Evolutionary conservation across 2,113 vertebrate species (phyloP).

Genomic region (Rhadina sibilatrix): DNA sequence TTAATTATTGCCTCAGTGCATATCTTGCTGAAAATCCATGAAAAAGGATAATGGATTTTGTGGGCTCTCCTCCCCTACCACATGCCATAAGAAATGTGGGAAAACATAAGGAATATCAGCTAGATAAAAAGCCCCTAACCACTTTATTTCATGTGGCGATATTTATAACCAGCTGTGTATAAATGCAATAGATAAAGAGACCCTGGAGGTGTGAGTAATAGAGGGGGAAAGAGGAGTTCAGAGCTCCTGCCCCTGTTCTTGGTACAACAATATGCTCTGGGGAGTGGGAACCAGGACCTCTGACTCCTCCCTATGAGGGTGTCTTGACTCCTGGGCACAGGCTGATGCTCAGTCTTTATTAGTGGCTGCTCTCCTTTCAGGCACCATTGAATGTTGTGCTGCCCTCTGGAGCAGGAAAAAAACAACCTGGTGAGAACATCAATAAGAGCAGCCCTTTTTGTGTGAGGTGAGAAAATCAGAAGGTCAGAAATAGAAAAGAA

Average conservation of each 20-base stretch:
- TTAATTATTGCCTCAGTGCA: background rate
- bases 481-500: background rate
- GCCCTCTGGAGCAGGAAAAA: background rate
- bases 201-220: background rate
- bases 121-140: background rate
- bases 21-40: background rate
- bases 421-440: rapidly evolving
- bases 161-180: background rate
- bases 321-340: background rate
- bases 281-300: background rate
- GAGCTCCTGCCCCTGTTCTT: background rate
- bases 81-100: background rate
- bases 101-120: background rate
- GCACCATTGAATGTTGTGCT: background rate
- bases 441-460: background rate
- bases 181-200: background rate
- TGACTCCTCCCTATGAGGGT: background rate
- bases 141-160: background rate
- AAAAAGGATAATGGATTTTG: background rate
- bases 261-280: rapidly evolving
- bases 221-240: background rate
- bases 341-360: background rate
- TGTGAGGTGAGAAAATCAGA: background rate
- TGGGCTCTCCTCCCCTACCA: background rate
- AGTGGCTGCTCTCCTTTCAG: background rate